Base-by-base conservation (phyloP, 2,888 invertebrate species). In the Melipona beecheii region DNA sequence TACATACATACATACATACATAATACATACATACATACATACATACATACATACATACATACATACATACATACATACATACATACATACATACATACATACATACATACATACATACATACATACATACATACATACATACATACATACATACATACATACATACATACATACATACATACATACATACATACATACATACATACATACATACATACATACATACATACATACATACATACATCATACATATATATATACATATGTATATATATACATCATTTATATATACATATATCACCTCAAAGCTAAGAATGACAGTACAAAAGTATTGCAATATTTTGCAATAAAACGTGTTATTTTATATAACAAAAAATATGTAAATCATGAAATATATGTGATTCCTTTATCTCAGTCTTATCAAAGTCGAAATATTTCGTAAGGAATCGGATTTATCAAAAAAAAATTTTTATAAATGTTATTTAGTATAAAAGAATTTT, bases 271-370 rank as follows among this genome's bases (percentile, higher is more conserved):
- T 27, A 24, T 0, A 60, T 3, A 60, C 24, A 17, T 9, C 43
- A 43, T 43, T 43, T 74, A 21, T 21, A 21, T 21, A 79, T 56
- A 66, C 21, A 64, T 36, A 36, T 75, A 36, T 76, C 58, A 74
- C n/a, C 52, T 65, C 64, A 60, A 73, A 87, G 68, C 31, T 76
- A 64, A 68, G 74, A 71, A 75, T 66, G 24, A 31, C 66, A 54
- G 50, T 68, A 56, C 19, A 43, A 64, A 43, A 52, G 43, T 60
- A n/a, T 62, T 43, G 36, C 17, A 58, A 17, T 68, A 13, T 17
- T 64, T 21, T 54, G 31, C 56, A 56, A 62, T 64, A 56, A 64
- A 81, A 80, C 49, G 24, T 50, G 66, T 56, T 68, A 60, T 52
- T 66, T 58, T 19, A 17, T n/a, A 65, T 2, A 78, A 50, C 5